These are phyloP conservation scores for Ramazzottius varieornatus DNA, from an alignment of 2,888 invertebrate genomes.

Conservation along the genomic window DNA sequence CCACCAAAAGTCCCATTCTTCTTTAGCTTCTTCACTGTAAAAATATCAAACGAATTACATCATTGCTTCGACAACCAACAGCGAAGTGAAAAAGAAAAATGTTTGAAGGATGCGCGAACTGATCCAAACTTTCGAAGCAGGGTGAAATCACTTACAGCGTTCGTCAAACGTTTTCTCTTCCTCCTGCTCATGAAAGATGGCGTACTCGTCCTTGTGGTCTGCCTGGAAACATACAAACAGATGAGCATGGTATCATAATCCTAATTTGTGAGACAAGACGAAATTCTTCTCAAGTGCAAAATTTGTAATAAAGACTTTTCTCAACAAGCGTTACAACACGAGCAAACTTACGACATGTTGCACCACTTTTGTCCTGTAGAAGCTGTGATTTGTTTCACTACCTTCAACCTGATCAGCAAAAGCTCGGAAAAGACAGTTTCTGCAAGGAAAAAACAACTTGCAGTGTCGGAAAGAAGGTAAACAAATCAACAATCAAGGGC, in stretches of 20 bases:
- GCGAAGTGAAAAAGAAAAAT: neutral
- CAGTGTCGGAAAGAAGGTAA: neutral
- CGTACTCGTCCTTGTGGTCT: neutral
- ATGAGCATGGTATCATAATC: neutral
- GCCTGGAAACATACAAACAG: neutral
- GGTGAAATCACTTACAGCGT: neutral
- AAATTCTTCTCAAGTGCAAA: too few relatives aligned
- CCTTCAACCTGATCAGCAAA: neutral
- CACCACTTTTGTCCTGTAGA: neutral
- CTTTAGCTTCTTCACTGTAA: neutral
- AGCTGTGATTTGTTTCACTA: neutral
- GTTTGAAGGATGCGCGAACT: neutral
- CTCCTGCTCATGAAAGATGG: neutral
- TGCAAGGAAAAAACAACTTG: neutral
- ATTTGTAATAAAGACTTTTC: neutral
- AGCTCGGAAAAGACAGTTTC: neutral
- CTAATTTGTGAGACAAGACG: neutral
- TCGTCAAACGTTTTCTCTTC: neutral
- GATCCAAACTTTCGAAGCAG: neutral
- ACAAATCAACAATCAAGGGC: neutral
- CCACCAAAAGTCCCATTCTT: neutral
- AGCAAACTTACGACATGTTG: neutral
- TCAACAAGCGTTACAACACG: neutral
- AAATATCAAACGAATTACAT: too few relatives aligned
- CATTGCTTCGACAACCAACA: too few relatives aligned